Evolutionary conservation across 2,797 vertebrate genomes (phyloP).

Genomic region (Sternarchorhynchus goeldii): DNA sequence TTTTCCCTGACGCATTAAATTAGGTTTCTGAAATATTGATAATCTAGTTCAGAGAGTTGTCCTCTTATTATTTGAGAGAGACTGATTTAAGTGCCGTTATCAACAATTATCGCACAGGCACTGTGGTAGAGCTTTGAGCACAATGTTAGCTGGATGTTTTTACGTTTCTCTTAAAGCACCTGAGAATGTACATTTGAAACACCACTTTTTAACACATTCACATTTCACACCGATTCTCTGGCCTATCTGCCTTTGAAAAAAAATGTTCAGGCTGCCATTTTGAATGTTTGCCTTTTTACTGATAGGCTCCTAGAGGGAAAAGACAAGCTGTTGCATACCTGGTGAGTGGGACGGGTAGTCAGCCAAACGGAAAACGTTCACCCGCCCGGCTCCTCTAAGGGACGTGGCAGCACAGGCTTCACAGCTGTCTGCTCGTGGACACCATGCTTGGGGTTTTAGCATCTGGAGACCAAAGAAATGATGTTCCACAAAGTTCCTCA

Average conservation of each 20-base stretch:
- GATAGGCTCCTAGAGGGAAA: not conserved
- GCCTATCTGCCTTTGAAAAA: not conserved
- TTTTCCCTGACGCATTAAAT: no score
- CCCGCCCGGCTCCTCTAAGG: not conserved
- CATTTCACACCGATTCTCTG: not conserved
- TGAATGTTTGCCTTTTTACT: not conserved
- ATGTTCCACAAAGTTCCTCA: not conserved
- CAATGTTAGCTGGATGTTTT: no score
- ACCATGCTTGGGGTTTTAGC: not conserved
- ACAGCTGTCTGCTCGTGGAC: not conserved
- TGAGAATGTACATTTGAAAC: no score
- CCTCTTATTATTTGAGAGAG: not conserved
- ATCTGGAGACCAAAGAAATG: slow-evolving; percentile 4
- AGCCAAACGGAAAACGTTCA: not conserved
- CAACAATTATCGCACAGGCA: not conserved
- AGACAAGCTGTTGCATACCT: not conserved
- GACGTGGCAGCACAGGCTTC: not conserved
- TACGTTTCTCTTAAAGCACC: no score
- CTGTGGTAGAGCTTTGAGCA: not conserved
- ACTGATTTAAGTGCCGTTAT: not conserved
- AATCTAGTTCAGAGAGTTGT: no score
- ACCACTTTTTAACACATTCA: no score
- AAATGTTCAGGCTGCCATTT: not conserved
- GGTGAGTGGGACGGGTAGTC: not conserved
- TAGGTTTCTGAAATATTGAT: no score